Evolutionary conservation across 2,113 vertebrate species (phyloP), one percentile per base, ranked within the genome.

Genomic region (Smithornis capensis): DNA sequence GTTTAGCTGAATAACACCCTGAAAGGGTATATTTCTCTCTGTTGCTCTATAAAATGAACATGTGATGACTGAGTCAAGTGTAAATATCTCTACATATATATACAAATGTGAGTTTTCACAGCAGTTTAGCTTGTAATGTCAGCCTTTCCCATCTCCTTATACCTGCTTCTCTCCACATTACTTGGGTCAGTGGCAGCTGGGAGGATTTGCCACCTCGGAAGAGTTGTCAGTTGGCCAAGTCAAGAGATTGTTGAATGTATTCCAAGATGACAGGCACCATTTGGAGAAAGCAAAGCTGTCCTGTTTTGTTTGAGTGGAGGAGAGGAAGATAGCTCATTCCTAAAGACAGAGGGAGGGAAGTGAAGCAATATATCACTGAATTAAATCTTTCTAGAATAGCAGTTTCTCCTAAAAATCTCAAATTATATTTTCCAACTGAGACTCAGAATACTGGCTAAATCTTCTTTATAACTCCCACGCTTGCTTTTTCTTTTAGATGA

Each of bases 371-470:
- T 31, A 71, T 55, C n/a, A 49, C 13, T 62, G 88, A 86, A 68
- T 45, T 68, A 93, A 91, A 83, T 89, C 50, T 70, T 89, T 95
- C 80, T 80, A 70, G 33, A 94, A 93, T n/a, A 92, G n/a, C n/a
- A 86, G 27, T 82, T 94, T 90, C 73, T 90, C 49, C 60, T 71
- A 68, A 83, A 96, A 81, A 52, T 91, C 59, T 73, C 49, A 1
- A 94, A 69, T 68, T 1, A 49, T 67, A 69, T 89, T 94, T 95
- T 77, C 69, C 91, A 85, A 40, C 25, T 3, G 23, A 89, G 74
- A 33, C 38, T 55, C 40, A 45, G 57, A 89, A 90, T 77, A 70
- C 52, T 73, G 60, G 35, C 47, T 89, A 89, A 87, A 82, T 88
- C 53, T n/a, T 75, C 49, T 76, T 87, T 75, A n/a, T 19, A 71